phyloP scores from a whole-genome alignment of 2,113 vertebrate genomes.

The Ardeotis arabs region DNA sequence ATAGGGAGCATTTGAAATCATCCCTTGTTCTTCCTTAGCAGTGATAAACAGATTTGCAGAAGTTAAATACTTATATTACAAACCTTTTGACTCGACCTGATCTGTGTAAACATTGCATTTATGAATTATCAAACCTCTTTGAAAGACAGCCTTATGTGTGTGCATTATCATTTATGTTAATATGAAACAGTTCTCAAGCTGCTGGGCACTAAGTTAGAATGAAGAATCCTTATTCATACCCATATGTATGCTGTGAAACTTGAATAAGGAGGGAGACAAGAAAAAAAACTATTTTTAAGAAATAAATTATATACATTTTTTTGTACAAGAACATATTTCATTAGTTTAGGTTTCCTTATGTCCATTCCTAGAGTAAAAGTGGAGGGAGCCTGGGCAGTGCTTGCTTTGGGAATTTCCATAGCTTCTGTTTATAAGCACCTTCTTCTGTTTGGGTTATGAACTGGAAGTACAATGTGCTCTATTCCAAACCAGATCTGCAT shows the following conservation, averaged over 20 bases:
- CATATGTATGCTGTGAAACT: conserved; percentile 30
- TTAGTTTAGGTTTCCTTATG: not conserved
- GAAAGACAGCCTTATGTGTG: conserved; percentile 30
- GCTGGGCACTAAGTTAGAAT: conserved; percentile 26
- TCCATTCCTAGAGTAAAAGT: not conserved
- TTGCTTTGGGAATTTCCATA: accelerated
- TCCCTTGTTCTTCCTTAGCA: not conserved
- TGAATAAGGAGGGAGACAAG: not conserved
- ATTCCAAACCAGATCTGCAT: not conserved
- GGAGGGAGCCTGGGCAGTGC: not conserved
- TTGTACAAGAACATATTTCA: not conserved
- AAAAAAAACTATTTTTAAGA: not conserved
- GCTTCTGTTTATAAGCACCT: not conserved
- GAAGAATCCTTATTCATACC: conserved; percentile 27
- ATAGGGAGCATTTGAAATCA: conserved; percentile 16
- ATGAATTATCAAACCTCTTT: conserved; percentile 12
- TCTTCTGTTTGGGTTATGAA: not conserved
- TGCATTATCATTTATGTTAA: conserved; percentile 13
- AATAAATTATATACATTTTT: not conserved
- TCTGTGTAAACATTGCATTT: conserved; percentile 11
- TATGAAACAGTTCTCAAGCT: conserved; percentile 34
- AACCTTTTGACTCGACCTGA: conserved; percentile 46
- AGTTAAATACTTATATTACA: conserved; percentile 12
- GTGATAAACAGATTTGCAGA: conserved; percentile 45
- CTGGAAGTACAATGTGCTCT: not conserved